phyloP scores from a whole-genome alignment of 2,797 vertebrate genomes.

The Crotalus adamanteus region DNA sequence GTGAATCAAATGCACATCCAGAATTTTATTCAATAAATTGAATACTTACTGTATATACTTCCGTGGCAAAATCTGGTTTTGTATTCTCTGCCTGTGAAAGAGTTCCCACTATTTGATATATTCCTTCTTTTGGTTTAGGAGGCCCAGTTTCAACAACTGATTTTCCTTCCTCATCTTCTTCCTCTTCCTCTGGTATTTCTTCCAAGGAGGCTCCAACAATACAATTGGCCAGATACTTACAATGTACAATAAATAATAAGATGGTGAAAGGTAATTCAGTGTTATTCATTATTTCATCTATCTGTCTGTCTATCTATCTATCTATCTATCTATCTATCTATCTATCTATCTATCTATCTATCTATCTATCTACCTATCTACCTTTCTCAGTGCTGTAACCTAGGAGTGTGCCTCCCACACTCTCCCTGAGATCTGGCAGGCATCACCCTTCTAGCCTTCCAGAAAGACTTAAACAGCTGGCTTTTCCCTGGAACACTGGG shows the following conservation, averaged over 20 bases:
- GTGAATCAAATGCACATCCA: background rate
- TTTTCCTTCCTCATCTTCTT: conserved; percentile 66
- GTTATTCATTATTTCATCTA: background rate
- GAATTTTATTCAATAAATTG: background rate
- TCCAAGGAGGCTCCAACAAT: conserved; percentile 66
- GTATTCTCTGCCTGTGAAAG: conserved; percentile 54
- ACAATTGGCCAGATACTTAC: conserved; percentile 78
- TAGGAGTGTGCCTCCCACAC: background rate
- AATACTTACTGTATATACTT: conserved; percentile 78
- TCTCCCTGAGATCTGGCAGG: background rate
- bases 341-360: background rate
- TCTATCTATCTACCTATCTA: background rate
- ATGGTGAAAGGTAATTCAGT: background rate
- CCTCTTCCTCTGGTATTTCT: conserved; percentile 61
- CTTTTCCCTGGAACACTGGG: background rate
- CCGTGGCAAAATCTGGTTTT: conserved; percentile 62
- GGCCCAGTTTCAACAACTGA: background rate
- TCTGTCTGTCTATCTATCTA: no score
- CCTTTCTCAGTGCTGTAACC: background rate
- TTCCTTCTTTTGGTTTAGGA: conserved; percentile 32
- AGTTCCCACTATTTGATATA: conserved; percentile 84
- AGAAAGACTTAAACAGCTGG: background rate
- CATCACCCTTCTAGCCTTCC: background rate
- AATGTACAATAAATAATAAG: background rate
- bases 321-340: background rate